Conservation (phyloP, 2,797 vertebrate genomes). For the Pangasius macronema region DNA sequence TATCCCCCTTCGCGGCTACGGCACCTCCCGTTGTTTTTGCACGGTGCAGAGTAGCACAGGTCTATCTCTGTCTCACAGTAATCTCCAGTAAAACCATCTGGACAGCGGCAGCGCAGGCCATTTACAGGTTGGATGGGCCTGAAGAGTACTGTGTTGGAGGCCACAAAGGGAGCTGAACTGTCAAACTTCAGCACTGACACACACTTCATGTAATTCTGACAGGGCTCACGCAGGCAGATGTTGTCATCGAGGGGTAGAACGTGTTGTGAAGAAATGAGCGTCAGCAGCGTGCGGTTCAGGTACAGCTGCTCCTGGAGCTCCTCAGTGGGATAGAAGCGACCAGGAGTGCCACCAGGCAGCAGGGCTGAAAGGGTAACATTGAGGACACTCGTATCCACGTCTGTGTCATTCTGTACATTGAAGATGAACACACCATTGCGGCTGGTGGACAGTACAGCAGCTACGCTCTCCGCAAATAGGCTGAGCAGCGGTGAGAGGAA, state of each 20-base stretch:
- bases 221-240: conserved; percentile 86
- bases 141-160: conserved; percentile 83
- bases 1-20: conserved; percentile 84
- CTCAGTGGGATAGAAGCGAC: conserved; percentile 80
- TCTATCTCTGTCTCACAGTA: conserved; percentile 87
- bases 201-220: conserved; percentile 91
- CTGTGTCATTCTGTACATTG: conserved; percentile 86
- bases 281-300: conserved; percentile 82
- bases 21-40: conserved; percentile 77
- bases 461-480: conserved; percentile 82
- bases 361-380: conserved; percentile 64
- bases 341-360: conserved; percentile 48
- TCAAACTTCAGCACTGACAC: conserved; percentile 86
- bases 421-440: conserved; percentile 82
- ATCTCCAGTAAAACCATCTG: conserved; percentile 83
- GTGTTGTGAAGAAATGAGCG: conserved; percentile 76
- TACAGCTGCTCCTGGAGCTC: conserved; percentile 87
- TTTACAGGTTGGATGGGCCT: conserved; percentile 85
- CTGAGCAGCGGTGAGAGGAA: conserved; percentile 85
- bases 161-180: conserved; percentile 83
- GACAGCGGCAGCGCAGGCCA: conserved; percentile 84
- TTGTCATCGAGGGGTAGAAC: conserved; percentile 90
- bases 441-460: conserved; percentile 80
- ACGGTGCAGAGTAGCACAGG: conserved; percentile 86
- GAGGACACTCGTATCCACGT: conserved; percentile 71